phyloP scores from a whole-genome alignment of 2,113 vertebrate genomes.

The Seriola quinqueradiata region DNA sequence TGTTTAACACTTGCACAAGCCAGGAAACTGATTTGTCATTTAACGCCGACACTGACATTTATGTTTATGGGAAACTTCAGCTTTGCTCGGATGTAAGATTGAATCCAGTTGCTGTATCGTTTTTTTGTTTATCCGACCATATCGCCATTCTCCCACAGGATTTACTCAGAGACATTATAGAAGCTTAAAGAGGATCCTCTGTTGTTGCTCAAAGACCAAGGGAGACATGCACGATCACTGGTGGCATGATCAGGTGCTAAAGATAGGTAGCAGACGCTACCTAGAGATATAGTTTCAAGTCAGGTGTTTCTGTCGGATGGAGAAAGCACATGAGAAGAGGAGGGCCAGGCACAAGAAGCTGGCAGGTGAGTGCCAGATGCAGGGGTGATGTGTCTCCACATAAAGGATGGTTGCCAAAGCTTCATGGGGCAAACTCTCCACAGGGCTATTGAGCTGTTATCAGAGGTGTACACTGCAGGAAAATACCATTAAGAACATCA shows the following conservation, averaged over 20 bases:
- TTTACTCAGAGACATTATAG: too few species aligned
- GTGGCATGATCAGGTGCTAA: not conserved
- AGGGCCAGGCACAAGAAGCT: not conserved
- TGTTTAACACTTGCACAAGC: too few species aligned
- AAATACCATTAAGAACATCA: slow-evolving; percentile 2
- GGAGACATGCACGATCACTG: not conserved
- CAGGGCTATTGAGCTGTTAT: too few species aligned
- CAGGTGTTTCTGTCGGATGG: not conserved
- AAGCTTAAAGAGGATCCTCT: not conserved
- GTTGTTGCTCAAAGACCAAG: slow-evolving; percentile 4
- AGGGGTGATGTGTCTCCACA: not conserved
- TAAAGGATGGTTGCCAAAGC: not conserved
- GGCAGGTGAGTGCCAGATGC: not conserved
- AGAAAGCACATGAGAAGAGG: not conserved
- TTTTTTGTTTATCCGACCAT: too few species aligned
- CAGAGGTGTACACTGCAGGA: not conserved
- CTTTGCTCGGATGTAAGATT: too few species aligned
- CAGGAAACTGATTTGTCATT: too few species aligned
- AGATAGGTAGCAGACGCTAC: not conserved
- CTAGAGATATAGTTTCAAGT: not conserved
- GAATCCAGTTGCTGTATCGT: too few species aligned
- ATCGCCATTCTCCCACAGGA: too few species aligned
- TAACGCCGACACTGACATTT: too few species aligned
- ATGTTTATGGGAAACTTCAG: too few species aligned
- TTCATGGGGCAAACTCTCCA: not conserved